Conservation (phyloP, 2,113 vertebrate genomes). For the Himantopus leucocephalus region DNA sequence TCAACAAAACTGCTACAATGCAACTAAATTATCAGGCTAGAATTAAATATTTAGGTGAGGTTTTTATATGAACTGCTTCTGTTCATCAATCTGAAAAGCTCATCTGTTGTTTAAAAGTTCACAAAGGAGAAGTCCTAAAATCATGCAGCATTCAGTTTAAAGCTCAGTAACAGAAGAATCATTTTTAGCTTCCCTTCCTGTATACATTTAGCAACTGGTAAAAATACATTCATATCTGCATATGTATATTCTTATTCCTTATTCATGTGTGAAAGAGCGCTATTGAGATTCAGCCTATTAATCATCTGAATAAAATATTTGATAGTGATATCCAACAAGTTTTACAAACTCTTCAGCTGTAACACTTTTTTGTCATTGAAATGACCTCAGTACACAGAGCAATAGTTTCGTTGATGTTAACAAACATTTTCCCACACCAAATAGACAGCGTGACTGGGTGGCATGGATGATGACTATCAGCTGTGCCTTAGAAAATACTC, state of each 20-base stretch:
- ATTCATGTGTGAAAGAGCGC: not conserved
- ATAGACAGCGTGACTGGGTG: not conserved
- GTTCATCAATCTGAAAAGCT: not conserved
- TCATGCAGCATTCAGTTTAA: not conserved
- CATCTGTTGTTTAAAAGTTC: not conserved
- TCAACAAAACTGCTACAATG: not conserved
- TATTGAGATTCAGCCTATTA: not conserved
- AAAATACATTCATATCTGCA: not conserved
- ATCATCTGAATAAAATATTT: not conserved
- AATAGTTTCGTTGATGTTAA: not conserved
- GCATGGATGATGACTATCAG: not conserved
- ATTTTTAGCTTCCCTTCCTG: not conserved
- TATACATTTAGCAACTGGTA: not conserved
- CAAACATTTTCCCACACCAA: not conserved
- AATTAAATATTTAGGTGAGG: not conserved
- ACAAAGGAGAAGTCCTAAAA: not conserved
- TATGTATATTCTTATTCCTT: not conserved
- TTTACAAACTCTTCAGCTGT: not conserved
- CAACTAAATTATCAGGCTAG: not conserved
- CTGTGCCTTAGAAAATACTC: not conserved
- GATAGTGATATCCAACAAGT: not conserved
- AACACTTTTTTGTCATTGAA: not conserved
- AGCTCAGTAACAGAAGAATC: not conserved
- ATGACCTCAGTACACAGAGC: not conserved
- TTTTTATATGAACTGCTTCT: not conserved